Base-by-base conservation (phyloP, 2,888 invertebrate genomes). In the Machimus atricapillus region DNA sequence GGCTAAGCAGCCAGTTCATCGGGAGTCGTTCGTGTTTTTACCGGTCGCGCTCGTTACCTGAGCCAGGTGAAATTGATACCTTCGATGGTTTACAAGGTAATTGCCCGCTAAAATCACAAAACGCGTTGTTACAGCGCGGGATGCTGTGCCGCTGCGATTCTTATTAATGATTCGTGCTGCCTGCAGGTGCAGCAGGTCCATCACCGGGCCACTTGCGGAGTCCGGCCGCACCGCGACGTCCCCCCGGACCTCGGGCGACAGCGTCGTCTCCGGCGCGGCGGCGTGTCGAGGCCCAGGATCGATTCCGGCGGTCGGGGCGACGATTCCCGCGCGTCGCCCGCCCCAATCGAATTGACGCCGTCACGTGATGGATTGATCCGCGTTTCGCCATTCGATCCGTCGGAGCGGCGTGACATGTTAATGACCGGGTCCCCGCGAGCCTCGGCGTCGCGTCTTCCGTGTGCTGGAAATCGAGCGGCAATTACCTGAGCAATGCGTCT, bases 351-450 rank as follows among this genome's bases (percentile, higher is more conserved):
- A 66, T 81, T 23, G 82, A 82, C 66, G 34, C 34, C 37, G 82
- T 58, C 58, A 82, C 56, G 58, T 46, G 82, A 82, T 82, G 58
- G 82, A 82, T 82, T 82, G 58, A 46, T 58, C 37, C 19, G 58
- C 40, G 40, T 82, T 82, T 66, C 37, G 82, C 52, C 58, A 85
- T 85, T 46, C 85, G 74, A 85, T 85, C 40, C 43, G 74, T 74
- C 31, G 43, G 85, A 73, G 27, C 43, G 73, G 85, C 74, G 85
- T 74, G 85, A 46, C 74, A 74, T 74, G 85, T 85, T 85, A 85
- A 85, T 74, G 85, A 85, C 85, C 85, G 85, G 74, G 74, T n/a
- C 46, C 74, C 37, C 85, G 74, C 23, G 43, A 83, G 37, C 82
- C 19, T 2, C 31, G 19, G 66, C 40, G 66, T 83, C 82, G 66